A percentile compares a stretch with the other conserved stretches of the same genome.
These are phyloP conservation scores for Petrolisthes manimaculis DNA, from an alignment of 2,888 invertebrate species.

Conservation along the genomic window DNA sequence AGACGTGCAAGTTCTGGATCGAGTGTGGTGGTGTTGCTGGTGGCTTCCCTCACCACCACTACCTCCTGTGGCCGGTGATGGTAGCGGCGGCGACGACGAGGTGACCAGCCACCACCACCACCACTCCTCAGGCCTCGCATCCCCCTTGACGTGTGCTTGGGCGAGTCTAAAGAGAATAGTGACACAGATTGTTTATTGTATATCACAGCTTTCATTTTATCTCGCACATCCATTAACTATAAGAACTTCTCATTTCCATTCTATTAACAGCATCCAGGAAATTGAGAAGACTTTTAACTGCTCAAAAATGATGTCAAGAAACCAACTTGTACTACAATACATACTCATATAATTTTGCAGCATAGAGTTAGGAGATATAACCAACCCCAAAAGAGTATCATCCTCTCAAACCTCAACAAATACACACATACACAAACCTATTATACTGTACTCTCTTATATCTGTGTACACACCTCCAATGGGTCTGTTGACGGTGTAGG, in stretches of 20 bases:
- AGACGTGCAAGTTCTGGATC: constrained; percentile 77
- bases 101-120: constrained; percentile 24
- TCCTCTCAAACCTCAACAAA: background rate
- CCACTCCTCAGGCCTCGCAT: constrained; percentile 26
- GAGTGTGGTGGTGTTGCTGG: constrained; percentile 75
- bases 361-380: background rate
- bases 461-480: constrained; percentile 78
- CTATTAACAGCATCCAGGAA: no score
- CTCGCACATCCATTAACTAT: no score
- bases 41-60: constrained; percentile 81
- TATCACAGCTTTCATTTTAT: no score
- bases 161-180: constrained; percentile 26
- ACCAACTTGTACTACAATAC: no score
- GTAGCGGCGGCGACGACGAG: constrained; percentile 11
- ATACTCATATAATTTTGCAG: background rate
- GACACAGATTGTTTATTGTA: no score
- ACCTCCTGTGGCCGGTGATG: constrained; percentile 63
- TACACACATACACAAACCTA: background rate
- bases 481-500: constrained; percentile 88
- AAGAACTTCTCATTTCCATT: no score
- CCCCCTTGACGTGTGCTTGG: constrained; percentile 41
- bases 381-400: background rate
- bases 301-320: no score
- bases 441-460: background rate
- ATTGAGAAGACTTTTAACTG: no score